Base-by-base conservation (phyloP, 2,797 vertebrate genomes). In the Manis pentadactyla region DNA sequence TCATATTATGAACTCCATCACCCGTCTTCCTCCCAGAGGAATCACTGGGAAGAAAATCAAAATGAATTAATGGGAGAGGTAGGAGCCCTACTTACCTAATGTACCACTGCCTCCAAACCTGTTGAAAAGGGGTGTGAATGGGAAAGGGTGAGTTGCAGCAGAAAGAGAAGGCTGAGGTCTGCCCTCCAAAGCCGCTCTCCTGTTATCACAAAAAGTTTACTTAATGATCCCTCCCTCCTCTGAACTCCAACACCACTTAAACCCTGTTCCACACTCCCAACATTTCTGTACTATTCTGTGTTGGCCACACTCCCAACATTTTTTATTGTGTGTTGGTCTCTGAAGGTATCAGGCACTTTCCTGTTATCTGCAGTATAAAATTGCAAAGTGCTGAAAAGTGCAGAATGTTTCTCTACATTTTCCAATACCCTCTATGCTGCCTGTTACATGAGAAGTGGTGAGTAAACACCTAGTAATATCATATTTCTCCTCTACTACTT, bases 21-120 rank as follows among this genome's bases (percentile, higher is more conserved):
- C 63, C 73, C 21, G 5, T 73, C 19, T 86, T 83, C 42, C 25
- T 97, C 57, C 81, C 63, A 78, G 57, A 88, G 46, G 51, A 94
- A 53, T 73, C 39, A 71, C n/a, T 37, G 37, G 21, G 14, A 51
- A 77, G 31, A 49, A 94, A 97, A 87, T 90, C 51, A 82, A 95
- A 94, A 85, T 73, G 61, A 73, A 63, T 92, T 95, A 66, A 19
- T 31, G 6, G 18, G 78, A 39, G 61, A 96, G 55, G 90, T 21
- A 88, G 57, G 49, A 93, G 13, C 55, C 78, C 23, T 87, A 7
- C 25, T 90, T 95, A 96, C 74, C n/a, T 95, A 95, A 96, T 92
- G 25, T 42, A 64, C 29, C 19, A 74, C 25, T 7, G 66, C 55
- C 39, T 75, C 27, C 4, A n/a, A 86, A 82, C 73, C 79, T 73